These are phyloP conservation scores for Chloroclysta siterata DNA, from an alignment of 2,888 invertebrate species.

Conservation along the genomic window DNA sequence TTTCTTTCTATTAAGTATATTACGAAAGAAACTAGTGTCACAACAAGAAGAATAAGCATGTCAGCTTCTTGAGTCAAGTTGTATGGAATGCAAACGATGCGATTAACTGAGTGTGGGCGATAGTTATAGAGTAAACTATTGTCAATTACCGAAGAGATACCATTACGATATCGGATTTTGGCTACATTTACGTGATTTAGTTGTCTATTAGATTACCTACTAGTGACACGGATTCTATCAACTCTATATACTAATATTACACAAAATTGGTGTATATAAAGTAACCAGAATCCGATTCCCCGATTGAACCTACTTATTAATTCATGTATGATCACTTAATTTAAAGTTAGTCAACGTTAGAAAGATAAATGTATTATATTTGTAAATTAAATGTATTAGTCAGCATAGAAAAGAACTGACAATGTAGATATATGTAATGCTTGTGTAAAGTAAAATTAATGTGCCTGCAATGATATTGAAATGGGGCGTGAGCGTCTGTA, in stretches of 20 bases:
- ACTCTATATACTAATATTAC: background rate
- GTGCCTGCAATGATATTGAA: conserved; percentile 8
- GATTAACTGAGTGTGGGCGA: background rate
- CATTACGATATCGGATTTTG: background rate
- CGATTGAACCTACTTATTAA: background rate
- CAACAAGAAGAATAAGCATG: too few species aligned
- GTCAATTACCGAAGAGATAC: background rate
- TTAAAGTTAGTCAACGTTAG: conserved; percentile 18
- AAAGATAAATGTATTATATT: conserved; percentile 41
- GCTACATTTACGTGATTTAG: too few species aligned
- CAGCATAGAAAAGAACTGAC: conserved; percentile 40
- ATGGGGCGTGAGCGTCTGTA: background rate
- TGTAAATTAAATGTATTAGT: conserved; percentile 40
- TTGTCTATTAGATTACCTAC: too few species aligned
- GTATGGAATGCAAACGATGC: background rate
- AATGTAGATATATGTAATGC: conserved; percentile 34
- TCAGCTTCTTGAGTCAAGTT: background rate
- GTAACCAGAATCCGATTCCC: background rate
- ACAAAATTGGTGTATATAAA: background rate
- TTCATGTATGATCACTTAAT: background rate
- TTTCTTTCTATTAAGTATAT: background rate
- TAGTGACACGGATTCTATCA: background rate
- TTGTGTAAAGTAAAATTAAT: conserved; percentile 11
- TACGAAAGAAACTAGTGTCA: too few species aligned
- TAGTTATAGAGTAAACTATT: background rate